Conservation (phyloP, 1,140 invertebrate species). For the Meteorus sp. region DNA sequence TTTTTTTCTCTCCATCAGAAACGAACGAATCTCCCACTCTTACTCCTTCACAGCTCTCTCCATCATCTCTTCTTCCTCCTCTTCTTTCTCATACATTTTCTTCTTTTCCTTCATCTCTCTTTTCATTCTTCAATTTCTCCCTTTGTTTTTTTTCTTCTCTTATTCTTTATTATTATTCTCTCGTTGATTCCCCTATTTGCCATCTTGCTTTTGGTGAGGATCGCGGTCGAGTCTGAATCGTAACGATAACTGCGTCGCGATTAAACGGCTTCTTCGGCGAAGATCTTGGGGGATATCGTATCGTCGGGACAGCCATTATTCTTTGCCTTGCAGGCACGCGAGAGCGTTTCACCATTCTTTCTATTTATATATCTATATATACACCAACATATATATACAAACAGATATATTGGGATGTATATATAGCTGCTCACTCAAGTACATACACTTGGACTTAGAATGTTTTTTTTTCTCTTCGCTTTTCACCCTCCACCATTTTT, state of each 20-base stretch:
- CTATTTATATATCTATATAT: not conserved
- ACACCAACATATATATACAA: too few relatives aligned
- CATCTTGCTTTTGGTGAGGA: constrained; percentile 9
- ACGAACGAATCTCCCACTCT: not conserved
- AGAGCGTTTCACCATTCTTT: constrained; percentile 17
- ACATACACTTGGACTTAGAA: constrained; percentile 16
- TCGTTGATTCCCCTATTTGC: constrained; percentile 7
- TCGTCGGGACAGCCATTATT: constrained; percentile 25
- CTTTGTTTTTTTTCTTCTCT: not conserved
- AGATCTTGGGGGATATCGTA: constrained; percentile 18
- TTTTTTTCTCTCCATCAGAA: not conserved
- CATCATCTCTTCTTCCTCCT: not conserved
- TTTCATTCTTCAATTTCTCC: not conserved
- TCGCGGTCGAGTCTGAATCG: constrained; percentile 21
- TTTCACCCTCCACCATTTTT: not conserved
- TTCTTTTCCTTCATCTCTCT: not conserved
- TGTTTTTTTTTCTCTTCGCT: constrained; percentile 5
- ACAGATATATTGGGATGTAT: not conserved
- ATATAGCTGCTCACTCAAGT: not conserved
- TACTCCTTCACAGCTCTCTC: not conserved
- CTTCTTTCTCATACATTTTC: too few relatives aligned
- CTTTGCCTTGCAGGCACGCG: constrained; percentile 28
- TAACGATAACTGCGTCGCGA: constrained; percentile 28
- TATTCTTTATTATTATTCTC: not conserved
- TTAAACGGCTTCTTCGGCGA: constrained; percentile 18